Conservation (phyloP, 2,888 invertebrate genomes). For the Melieria omissa region DNA sequence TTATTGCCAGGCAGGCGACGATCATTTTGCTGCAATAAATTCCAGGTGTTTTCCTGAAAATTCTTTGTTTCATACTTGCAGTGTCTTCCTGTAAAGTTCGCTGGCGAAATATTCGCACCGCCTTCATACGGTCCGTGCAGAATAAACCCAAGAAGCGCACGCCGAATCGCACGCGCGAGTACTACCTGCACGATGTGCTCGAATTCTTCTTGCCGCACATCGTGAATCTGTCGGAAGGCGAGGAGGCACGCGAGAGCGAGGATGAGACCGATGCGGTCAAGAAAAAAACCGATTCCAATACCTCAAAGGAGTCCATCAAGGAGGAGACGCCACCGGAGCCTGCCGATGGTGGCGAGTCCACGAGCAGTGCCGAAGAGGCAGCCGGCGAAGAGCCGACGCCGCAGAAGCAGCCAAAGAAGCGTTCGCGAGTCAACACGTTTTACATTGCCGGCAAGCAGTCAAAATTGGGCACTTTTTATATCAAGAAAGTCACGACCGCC, state of each 20-base stretch:
- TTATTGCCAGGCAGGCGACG: too few species aligned
- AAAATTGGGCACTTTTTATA: not conserved
- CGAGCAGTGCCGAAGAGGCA: not conserved
- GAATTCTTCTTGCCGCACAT: conserved; percentile 53
- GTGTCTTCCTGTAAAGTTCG: conserved; percentile 57
- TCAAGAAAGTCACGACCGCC: not conserved
- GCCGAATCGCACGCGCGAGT: conserved; percentile 43
- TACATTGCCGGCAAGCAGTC: not conserved
- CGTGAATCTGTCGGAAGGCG: conserved; percentile 8
- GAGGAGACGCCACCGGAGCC: not conserved
- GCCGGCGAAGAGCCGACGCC: not conserved
- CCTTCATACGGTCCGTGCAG: conserved; percentile 49
- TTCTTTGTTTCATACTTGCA: conserved; percentile 36
- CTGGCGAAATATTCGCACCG: conserved; percentile 57
- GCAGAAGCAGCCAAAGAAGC: not conserved
- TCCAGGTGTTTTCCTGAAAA: not conserved
- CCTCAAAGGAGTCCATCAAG: not conserved
- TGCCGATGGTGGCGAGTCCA: not conserved
- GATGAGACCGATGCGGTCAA: conserved; percentile 34
- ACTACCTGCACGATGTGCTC: conserved; percentile 51
- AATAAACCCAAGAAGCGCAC: conserved; percentile 44
- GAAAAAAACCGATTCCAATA: not conserved
- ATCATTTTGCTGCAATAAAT: too few species aligned
- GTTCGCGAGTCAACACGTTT: not conserved
- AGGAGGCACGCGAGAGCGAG: conserved; percentile 13